Evolutionary conservation across 2,113 vertebrate genomes (phyloP), one percentile per base, ranked within the genome.

Genomic region (Chrysemys picta): DNA sequence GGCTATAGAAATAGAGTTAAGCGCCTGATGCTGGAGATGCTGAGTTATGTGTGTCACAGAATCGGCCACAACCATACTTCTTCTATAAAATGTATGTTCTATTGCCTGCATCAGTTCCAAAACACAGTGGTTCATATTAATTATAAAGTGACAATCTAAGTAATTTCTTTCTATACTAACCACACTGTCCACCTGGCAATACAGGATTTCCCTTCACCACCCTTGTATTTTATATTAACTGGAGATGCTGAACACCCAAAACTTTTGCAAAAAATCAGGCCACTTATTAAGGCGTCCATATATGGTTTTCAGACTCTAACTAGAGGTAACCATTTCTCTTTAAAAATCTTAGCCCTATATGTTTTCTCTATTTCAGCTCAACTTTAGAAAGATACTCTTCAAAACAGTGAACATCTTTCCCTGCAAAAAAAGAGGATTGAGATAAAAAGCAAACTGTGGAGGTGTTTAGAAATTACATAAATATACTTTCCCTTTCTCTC

Each of bases 51-150:
- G 99, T 0, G 99, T 99, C 78, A 99, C 99, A 0, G 99, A 99
- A 97, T 99, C 99, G 5, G 99, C 99, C 72, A 99, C 99, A 53
- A 99, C 98, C 99, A 99, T 98, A 75, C 99, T 99, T 86, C 99
- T 98, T 93, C 99, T 97, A 96, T 99, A 98, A 97, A 99, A 99
- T 31, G 98, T 99, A 95, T 99, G 99, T 90, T 99, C 98, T 96
- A 99, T 98, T 56, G 99, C 99, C 99, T 99, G 94, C 38, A 96
- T 29, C 84, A 90, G 91, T 12, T 19, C 81, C 95, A 96, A 91
- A 96, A 94, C 57, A 95, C 50, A 90, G 84, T 0, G 89, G 76
- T 65, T 95, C 52, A 81, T 2, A n/a, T 2, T 88, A 54, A 59
- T 88, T 93, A 3, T 5, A 1, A 85, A 29, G 79, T 0, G n/a